Conservation (phyloP, 2,888 invertebrate genomes). For the Loripinus fragilis region DNA sequence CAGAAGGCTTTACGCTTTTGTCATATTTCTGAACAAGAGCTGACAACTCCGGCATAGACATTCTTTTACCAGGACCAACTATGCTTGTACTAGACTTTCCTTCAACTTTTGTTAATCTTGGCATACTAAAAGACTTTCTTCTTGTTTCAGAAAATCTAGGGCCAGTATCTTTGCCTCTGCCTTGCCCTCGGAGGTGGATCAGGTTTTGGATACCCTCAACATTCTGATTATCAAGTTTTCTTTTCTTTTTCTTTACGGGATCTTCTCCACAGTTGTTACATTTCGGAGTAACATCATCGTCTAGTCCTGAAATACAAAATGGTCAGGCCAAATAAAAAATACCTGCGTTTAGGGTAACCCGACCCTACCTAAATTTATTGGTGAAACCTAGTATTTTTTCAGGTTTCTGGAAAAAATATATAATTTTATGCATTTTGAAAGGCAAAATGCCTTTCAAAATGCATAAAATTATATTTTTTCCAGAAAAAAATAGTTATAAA, state of each 20-base stretch:
- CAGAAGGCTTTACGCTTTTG: too few relatives aligned
- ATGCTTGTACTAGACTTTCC: not conserved
- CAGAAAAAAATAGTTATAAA: too few relatives aligned
- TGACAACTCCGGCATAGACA: not conserved
- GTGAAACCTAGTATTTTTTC: too few relatives aligned
- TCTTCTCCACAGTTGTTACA: conserved; percentile 8
- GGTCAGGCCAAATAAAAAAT: too few relatives aligned
- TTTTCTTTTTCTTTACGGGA: not conserved
- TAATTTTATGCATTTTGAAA: too few relatives aligned
- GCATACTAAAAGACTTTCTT: not conserved
- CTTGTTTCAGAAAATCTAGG: not conserved
- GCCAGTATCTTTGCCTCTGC: not conserved
- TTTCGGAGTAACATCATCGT: not conserved
- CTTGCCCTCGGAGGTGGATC: not conserved
- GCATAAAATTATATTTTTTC: too few relatives aligned
- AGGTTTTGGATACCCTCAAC: not conserved
- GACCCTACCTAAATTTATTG: too few relatives aligned
- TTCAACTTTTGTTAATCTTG: not conserved
- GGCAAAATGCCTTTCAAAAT: too few relatives aligned
- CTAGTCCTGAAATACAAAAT: not conserved
- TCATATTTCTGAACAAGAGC: not conserved
- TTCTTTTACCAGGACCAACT: not conserved
- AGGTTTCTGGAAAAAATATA: too few relatives aligned
- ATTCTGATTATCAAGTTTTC: not conserved
- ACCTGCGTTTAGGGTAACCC: too few relatives aligned